Conservation (phyloP, 2,113 vertebrate species). For the Raja brachyura region DNA sequence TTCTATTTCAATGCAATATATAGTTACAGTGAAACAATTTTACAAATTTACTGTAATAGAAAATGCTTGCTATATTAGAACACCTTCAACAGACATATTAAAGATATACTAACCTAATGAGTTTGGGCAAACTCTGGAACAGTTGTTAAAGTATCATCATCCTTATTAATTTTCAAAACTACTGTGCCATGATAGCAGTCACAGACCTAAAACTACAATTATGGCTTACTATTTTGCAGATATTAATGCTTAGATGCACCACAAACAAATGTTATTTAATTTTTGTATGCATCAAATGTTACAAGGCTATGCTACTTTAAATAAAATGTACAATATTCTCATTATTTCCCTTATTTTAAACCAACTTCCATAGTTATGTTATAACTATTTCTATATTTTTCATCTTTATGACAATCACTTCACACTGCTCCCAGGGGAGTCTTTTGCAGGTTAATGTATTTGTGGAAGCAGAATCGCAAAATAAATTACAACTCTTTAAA, state of each 20-base stretch:
- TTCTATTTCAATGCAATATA: constrained; percentile 3
- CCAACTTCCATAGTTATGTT: background rate
- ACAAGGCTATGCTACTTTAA: background rate
- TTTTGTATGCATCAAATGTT: background rate
- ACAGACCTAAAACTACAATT: constrained; percentile 98
- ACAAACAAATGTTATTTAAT: constrained; percentile 28
- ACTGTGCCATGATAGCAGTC: constrained; percentile 97
- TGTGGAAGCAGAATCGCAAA: background rate
- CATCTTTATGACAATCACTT: constrained; percentile 31
- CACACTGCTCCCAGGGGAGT: background rate
- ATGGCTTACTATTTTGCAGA: constrained; percentile 76
- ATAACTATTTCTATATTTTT: constrained; percentile 1
- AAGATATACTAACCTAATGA: constrained; percentile 95
- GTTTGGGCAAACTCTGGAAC: constrained; percentile 99
- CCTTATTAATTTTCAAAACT: constrained; percentile 99
- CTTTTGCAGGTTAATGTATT: background rate
- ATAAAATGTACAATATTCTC: constrained; percentile 24
- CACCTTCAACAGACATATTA: constrained; percentile 91
- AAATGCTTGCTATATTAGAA: constrained; percentile 79
- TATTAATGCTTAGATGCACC: constrained; percentile 21
- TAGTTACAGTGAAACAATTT: background rate
- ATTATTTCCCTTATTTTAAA: background rate
- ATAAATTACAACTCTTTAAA: background rate
- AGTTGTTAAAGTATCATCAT: constrained; percentile 99
- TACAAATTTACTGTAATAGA: constrained; percentile 45